Conservation (phyloP, 1,140 invertebrate species). For the Drosophila nannoptera region DNA sequence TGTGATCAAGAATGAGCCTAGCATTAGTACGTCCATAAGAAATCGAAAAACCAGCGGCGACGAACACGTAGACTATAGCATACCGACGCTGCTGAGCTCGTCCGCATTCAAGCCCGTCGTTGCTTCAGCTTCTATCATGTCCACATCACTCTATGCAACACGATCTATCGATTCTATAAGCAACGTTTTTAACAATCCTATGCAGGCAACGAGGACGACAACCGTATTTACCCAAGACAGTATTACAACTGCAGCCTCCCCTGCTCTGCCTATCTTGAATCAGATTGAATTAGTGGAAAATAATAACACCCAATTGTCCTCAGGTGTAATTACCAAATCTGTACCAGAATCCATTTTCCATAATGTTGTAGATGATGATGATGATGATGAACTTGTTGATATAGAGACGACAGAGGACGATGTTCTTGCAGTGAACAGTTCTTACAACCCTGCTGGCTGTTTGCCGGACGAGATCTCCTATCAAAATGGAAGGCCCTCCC, state of each 20-base stretch:
- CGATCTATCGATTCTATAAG: slow-evolving; percentile 51
- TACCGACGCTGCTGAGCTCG: slow-evolving; percentile 58
- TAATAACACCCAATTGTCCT: slow-evolving; percentile 29
- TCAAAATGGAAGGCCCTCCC: slow-evolving; percentile 31
- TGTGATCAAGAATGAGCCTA: slow-evolving; percentile 40
- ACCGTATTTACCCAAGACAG: slow-evolving; percentile 56
- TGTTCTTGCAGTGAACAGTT: slow-evolving; percentile 5
- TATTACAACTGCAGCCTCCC: slow-evolving; percentile 29
- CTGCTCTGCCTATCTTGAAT: slow-evolving; percentile 14
- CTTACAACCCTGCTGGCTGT: slow-evolving; percentile 11
- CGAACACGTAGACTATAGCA: slow-evolving; percentile 45
- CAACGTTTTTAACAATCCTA: slow-evolving; percentile 36
- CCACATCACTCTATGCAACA: slow-evolving; percentile 54
- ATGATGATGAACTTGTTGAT: slow-evolving; percentile 83
- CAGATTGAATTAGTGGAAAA: slow-evolving; percentile 11
- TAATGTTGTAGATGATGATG: slow-evolving; percentile 78
- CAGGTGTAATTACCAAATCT: not conserved
- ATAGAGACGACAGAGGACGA: slow-evolving; percentile 83
- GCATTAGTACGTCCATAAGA: not conserved
- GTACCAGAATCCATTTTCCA: slow-evolving; percentile 68
- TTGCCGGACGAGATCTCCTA: slow-evolving; percentile 6
- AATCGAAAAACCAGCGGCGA: slow-evolving; percentile 28
- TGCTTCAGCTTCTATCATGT: slow-evolving; percentile 55
- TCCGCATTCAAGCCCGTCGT: slow-evolving; percentile 85
- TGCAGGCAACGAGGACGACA: slow-evolving; percentile 80